These are phyloP conservation scores for Limosa lapponica DNA, from an alignment of 2,797 vertebrate genomes.

Conservation along the genomic window DNA sequence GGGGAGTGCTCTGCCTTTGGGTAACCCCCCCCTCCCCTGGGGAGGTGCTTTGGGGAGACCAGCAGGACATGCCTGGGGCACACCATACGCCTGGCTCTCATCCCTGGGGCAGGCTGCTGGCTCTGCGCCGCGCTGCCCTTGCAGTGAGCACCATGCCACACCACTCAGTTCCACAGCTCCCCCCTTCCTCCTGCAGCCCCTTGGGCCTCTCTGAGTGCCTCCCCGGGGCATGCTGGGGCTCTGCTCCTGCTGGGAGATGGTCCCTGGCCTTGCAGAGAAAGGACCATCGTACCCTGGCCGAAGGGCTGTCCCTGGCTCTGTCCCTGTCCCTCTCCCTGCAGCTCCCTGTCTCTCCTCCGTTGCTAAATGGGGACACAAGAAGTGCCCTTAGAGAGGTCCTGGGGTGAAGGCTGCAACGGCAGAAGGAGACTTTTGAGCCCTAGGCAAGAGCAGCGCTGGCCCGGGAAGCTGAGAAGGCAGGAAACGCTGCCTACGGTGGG, in stretches of 20 bases:
- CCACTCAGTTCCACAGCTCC: rapidly evolving
- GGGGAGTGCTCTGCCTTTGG: background rate
- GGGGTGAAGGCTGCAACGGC: background rate
- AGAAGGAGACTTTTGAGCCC: background rate
- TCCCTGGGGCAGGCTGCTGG: background rate
- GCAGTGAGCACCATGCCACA: background rate
- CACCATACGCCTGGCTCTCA: background rate
- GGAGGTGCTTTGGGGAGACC: background rate
- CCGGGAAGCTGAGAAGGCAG: background rate
- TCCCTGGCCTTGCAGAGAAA: background rate
- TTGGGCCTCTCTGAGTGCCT: background rate
- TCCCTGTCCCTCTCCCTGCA: background rate
- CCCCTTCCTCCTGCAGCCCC: background rate
- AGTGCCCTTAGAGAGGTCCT: background rate
- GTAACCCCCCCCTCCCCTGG: background rate
- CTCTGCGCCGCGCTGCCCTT: background rate
- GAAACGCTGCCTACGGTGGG: background rate
- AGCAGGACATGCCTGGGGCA: background rate
- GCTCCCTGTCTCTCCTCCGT: background rate
- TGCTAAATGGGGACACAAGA: background rate
- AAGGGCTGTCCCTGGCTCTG: background rate
- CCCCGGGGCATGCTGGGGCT: rapidly evolving
- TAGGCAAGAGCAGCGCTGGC: background rate
- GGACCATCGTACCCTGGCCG: background rate
- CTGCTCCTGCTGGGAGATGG: background rate